Evolutionary conservation across 1,140 invertebrate species (phyloP), one percentile per base, ranked within the genome.

Genomic region (Pteromalus puparum): DNA sequence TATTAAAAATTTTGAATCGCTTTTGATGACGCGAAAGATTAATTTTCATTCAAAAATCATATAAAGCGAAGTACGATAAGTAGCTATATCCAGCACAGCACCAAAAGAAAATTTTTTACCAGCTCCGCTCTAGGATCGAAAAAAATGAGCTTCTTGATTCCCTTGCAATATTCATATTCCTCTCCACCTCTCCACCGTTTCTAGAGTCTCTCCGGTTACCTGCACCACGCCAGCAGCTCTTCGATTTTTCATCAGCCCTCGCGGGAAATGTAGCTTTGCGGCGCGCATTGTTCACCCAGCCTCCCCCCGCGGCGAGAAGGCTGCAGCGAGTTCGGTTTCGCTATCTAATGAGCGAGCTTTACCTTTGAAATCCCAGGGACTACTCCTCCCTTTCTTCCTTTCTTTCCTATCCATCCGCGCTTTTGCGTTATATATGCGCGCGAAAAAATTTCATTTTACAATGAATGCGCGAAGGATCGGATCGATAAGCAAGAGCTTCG

Each of bases 191-290:
- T 42, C 38, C 38, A 9, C 3, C 30, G 48, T 61, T 18, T 13
- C 15, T 0, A 48, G 13, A 48, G 46, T 15, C 46, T 61, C 53
- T 61, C 18, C 53, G 53, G 53, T n/a, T 61, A 21, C 21, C 18
- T 61, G 67, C 26, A 13, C 67, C 1, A n/a, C 4, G 4, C 30
- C 30, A 5, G 30, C 30, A 34, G 24, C 65, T 84, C 48, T 86
- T 87, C 84, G 86, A 87, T 88, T 86, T 87, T 87, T 87, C 87
- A 87, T 88, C 88, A 88, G 75, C 80, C 82, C 83, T 85, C 86
- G 82, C 82, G 82, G 87, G 85, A 88, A 87, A 87, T 89, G 78
- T 85, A 67, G 73, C 61, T 75, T 42, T 65, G 73, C n/a, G 24
- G 13, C 28, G n/a, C 34, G 46, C 21, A 74, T 65, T 74, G 21